A percentile compares a stretch with the other conserved stretches of the same genome.
Evolutionary conservation across 2,113 vertebrate species (phyloP).

Genomic region (Burhinus bistriatus): DNA sequence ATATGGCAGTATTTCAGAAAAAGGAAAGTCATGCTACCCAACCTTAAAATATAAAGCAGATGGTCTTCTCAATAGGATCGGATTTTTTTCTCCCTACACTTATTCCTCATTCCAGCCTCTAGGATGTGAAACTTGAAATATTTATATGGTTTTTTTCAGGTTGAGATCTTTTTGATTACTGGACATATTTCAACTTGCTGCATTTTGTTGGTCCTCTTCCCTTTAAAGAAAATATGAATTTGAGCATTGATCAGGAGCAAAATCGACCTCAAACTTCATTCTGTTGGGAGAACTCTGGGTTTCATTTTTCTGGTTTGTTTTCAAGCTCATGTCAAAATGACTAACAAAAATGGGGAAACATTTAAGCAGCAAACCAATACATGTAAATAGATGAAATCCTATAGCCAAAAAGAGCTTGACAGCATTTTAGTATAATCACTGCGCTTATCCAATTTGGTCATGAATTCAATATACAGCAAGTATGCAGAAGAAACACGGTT

Average conservation of each 20-base stretch:
- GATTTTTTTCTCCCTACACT: not conserved
- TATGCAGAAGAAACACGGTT: not conserved
- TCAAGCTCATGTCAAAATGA: not conserved
- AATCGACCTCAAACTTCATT: not conserved
- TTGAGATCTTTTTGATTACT: not conserved
- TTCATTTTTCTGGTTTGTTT: not conserved
- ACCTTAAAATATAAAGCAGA: constrained; percentile 67
- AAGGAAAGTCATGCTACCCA: constrained; percentile 51
- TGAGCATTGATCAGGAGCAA: not conserved
- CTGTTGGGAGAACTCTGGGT: not conserved
- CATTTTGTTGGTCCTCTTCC: not conserved
- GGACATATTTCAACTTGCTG: not conserved
- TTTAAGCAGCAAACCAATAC: not conserved
- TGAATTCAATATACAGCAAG: not conserved
- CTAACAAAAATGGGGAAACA: not conserved
- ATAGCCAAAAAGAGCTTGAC: not conserved
- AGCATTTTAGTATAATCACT: not conserved
- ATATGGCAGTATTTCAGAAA: constrained; percentile 34
- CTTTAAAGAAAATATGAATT: not conserved
- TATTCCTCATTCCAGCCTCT: not conserved
- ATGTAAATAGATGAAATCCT: not conserved
- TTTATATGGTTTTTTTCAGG: not conserved
- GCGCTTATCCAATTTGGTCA: not conserved
- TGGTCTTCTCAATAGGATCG: not conserved
- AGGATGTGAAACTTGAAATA: not conserved